A percentile compares a stretch with the other conserved stretches of the same genome.
Evolutionary conservation across 1,140 invertebrate species (phyloP).

Genomic region (Ridgeia piscesae): DNA sequence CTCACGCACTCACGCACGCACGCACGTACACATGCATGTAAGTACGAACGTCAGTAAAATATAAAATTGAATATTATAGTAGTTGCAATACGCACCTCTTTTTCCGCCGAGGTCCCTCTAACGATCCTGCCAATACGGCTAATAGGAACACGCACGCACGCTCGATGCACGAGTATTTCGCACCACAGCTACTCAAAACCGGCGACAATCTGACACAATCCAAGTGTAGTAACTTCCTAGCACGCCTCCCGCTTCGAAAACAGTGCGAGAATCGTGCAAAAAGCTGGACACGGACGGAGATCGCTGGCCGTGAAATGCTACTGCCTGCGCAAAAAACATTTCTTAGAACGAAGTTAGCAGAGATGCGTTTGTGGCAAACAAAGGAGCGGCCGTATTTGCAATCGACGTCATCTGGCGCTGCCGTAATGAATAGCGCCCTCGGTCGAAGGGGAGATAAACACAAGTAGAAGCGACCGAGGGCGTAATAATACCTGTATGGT

Average conservation of each 20-base stretch:
- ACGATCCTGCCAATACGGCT: neutral
- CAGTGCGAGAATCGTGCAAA: neutral
- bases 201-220: conserved; percentile 3
- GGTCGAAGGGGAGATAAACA: neutral
- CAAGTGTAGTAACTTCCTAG: neutral
- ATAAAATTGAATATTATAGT: neutral
- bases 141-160: neutral
- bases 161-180: neutral
- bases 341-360: neutral
- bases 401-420: neutral
- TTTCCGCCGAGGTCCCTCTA: neutral
- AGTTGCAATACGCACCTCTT: neutral
- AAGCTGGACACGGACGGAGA: neutral
- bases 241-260: neutral
- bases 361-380: neutral
- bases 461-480: neutral
- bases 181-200: neutral
- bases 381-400: neutral
- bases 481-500: neutral
- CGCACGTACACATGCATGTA: neutral
- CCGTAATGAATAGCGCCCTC: neutral
- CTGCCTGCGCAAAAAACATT: neutral
- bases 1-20: neutral
- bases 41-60: neutral
- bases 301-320: neutral